Percentiles rank a stretch among this genome's conserved stretches.
These are phyloP conservation scores for Drosophila melanogaster DNA, from an alignment of 1,140 invertebrate genomes.

Conservation along the genomic window DNA sequence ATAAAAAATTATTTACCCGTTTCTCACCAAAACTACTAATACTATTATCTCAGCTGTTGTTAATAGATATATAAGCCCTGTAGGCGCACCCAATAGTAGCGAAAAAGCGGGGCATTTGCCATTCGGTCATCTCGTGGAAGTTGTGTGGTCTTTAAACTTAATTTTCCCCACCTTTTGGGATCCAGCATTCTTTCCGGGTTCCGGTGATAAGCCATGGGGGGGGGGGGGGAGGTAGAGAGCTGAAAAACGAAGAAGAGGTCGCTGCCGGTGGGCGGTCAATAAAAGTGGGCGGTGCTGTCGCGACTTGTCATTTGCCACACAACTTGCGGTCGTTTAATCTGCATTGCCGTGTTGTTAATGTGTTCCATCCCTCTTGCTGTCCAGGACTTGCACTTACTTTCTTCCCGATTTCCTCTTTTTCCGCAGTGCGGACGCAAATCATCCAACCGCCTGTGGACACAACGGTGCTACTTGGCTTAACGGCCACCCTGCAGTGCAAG, in stretches of 20 bases:
- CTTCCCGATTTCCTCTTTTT: conserved; percentile 8
- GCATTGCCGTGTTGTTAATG: conserved; percentile 64
- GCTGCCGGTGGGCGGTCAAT: conserved; percentile 8
- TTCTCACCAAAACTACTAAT: too few species aligned
- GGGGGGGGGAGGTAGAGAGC: not conserved
- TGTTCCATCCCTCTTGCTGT: conserved; percentile 1
- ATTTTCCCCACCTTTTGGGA: conserved; percentile 32
- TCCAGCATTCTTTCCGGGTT: not conserved
- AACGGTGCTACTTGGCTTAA: conserved; percentile 94
- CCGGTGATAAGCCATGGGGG: conserved; percentile 4
- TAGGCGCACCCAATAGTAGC: too few species aligned
- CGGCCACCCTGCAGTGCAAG: conserved; percentile 95
- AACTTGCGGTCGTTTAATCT: conserved; percentile 61
- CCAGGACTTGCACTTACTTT: conserved; percentile 3
- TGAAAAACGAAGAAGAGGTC: not conserved
- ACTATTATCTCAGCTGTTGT: too few species aligned
- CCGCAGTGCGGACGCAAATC: conserved; percentile 94
- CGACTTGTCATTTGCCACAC: conserved; percentile 48
- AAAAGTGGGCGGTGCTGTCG: conserved; percentile 35
- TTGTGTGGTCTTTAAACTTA: conserved; percentile 53
- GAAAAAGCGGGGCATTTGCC: not conserved
- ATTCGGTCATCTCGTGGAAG: conserved; percentile 21
- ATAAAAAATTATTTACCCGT: too few species aligned
- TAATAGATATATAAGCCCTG: too few species aligned
- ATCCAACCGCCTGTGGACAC: conserved; percentile 95